Base-by-base conservation (phyloP, 2,888 invertebrate species). In the Synanthedon formicaeformis region DNA sequence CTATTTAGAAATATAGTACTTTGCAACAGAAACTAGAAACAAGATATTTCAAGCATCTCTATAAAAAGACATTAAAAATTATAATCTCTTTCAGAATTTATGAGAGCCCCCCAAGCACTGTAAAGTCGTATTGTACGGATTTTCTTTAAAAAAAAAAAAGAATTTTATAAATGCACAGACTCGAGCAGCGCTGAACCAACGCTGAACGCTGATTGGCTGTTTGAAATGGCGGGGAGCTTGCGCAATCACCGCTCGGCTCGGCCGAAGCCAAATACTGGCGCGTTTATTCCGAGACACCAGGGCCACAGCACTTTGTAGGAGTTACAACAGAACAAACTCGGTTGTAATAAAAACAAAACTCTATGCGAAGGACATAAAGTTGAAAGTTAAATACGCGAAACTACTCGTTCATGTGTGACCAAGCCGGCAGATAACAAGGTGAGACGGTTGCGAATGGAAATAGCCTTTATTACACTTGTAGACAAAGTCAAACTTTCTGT, bases 191-290 rank as follows among this genome's bases (percentile, higher is more conserved):
- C 16, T 16, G 1, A 16, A 16, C 16, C 16, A 69, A 13, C 14
- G 45, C 80, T 81, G 64, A 64, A 60, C 73, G 74, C 78, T 83
- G 77, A 87, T 87, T 87, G 86, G 87, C 63, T 60, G 72, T 57
- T 54, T 53, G 61, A 66, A 73, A 67, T 73, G 80, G 83, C 77
- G 84, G 84, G 85, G 86, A 75, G 85, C 86, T 84, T 83, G 86
- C 86, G 85, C 80, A 69, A 68, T 83, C 75, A 74, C 71, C 71
- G 70, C 23, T 70, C 67, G 71, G 75, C 69, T 79, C 80, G 78
- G 76, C 75, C 69, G 69, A 71, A 81, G 84, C 75, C 84, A 80
- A 84, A 85, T 84, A 86, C 84, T 87, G 87, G 87, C 87, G 86
- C 85, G 84, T 81, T 86, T 75, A 66, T 73, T 73, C 70, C 71